phyloP scores from a whole-genome alignment of 2,113 vertebrate genomes.

The Oriolus oriolus region DNA sequence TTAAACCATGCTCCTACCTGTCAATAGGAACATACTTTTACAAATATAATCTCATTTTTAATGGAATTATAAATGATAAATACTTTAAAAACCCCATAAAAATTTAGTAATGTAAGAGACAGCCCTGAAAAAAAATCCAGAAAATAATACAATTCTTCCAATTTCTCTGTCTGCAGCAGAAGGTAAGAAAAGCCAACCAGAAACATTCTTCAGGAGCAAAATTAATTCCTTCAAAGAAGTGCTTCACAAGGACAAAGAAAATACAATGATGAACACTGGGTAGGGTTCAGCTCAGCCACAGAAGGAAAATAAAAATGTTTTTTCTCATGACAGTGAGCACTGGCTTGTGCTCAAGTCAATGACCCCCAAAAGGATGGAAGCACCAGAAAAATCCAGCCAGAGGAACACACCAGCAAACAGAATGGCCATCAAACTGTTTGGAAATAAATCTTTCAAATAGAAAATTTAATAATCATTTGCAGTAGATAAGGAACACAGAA shows the following conservation, averaged over 20 bases:
- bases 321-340: neutral
- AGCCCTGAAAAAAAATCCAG: neutral
- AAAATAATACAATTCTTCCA: neutral
- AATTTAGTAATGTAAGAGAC: neutral
- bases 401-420: neutral
- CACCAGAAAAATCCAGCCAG: neutral
- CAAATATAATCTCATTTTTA: neutral
- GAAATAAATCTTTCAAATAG: neutral
- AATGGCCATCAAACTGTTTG: neutral
- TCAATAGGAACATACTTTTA: neutral
- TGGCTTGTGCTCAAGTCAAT: neutral
- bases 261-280: neutral
- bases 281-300: neutral
- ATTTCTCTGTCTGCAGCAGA: neutral
- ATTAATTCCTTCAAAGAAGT: neutral
- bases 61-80: neutral
- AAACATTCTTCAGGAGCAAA: neutral
- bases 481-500: neutral
- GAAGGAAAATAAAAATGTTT: neutral
- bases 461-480: neutral
- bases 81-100: neutral
- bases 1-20: neutral
- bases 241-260: neutral
- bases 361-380: neutral
- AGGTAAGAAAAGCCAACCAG: neutral